Conservation (phyloP, 2,113 vertebrate genomes). For the Bujurquina vittata region DNA sequence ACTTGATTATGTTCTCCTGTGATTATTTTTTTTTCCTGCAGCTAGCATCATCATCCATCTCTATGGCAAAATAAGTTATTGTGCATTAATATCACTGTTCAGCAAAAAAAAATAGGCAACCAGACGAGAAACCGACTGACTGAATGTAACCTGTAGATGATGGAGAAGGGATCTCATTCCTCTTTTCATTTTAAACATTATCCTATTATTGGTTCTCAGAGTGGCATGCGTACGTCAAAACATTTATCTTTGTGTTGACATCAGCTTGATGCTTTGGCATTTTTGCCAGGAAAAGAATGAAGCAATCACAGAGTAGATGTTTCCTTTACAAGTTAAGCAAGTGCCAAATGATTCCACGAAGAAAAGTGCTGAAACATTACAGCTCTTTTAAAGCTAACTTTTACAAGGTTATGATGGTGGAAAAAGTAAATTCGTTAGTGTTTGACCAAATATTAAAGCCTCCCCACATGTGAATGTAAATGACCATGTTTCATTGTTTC, state of each 20-base stretch:
- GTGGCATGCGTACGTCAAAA: conserved; percentile 7
- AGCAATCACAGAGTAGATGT: conserved; percentile 46
- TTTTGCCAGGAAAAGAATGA: conserved; percentile 8
- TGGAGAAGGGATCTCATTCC: conserved; percentile 64
- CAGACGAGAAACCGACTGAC: conserved; percentile 80
- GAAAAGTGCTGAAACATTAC: conserved; percentile 28
- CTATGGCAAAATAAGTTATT: conserved; percentile 55
- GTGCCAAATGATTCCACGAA: conserved; percentile 67
- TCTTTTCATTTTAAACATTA: conserved; percentile 46
- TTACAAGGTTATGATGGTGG: conserved; percentile 11
- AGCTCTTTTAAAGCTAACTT: conserved; percentile 25
- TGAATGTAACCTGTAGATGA: conserved; percentile 80
- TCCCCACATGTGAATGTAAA: conserved; percentile 66
- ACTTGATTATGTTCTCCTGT: conserved; percentile 17
- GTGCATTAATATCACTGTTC: conserved; percentile 70
- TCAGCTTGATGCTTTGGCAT: conserved; percentile 4
- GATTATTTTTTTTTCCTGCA: conserved; percentile 13
- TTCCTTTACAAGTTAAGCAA: conserved; percentile 47
- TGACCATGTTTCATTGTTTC: conserved; percentile 29
- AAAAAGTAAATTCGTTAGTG: conserved; percentile 43
- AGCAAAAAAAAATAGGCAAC: conserved; percentile 65
- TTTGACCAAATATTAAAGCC: conserved; percentile 67
- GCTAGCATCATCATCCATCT: conserved; percentile 31
- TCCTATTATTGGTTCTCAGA: conserved; percentile 61
- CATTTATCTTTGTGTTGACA: conserved; percentile 44